Percentiles rank a stretch among this genome's conserved stretches.
These are phyloP conservation scores for Rhynchonycteris naso DNA, from an alignment of 2,797 vertebrate genomes.

Conservation along the genomic window DNA sequence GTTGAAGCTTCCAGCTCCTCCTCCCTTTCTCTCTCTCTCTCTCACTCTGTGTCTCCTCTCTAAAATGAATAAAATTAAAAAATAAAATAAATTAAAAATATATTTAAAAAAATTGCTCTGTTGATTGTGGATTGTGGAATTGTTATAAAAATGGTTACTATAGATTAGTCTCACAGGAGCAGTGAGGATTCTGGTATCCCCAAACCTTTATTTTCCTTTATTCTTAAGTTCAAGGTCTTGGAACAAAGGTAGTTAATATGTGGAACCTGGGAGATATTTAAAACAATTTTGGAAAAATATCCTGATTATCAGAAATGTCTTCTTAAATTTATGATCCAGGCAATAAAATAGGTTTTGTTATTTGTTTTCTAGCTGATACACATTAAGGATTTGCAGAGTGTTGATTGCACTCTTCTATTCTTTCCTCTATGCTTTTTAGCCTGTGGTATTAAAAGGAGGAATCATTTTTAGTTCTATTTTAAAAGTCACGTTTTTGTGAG, in stretches of 20 bases:
- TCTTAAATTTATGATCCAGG: neutral
- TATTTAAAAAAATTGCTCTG: neutral
- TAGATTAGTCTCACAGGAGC: no score
- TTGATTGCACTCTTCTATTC: neutral
- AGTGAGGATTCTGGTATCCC: no score
- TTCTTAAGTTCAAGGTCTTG: neutral
- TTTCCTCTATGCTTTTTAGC: neutral
- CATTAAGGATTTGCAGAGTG: neutral
- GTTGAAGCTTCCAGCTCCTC: no score
- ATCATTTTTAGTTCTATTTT: neutral
- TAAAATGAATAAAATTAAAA: no score
- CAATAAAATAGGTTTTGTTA: neutral
- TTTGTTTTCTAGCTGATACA: neutral
- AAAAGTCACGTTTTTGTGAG: neutral
- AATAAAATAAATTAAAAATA: no score
- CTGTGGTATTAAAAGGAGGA: neutral
- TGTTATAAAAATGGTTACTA: neutral
- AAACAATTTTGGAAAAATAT: neutral
- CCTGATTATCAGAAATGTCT: neutral
- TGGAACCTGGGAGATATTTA: neutral
- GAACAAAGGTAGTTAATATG: neutral
- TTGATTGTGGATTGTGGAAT: neutral
- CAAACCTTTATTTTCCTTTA: no score
- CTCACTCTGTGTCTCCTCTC: no score
- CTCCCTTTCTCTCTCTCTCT: no score